These are phyloP conservation scores for Hypomesus transpacificus DNA, from an alignment of 2,113 vertebrate genomes.

Conservation along the genomic window DNA sequence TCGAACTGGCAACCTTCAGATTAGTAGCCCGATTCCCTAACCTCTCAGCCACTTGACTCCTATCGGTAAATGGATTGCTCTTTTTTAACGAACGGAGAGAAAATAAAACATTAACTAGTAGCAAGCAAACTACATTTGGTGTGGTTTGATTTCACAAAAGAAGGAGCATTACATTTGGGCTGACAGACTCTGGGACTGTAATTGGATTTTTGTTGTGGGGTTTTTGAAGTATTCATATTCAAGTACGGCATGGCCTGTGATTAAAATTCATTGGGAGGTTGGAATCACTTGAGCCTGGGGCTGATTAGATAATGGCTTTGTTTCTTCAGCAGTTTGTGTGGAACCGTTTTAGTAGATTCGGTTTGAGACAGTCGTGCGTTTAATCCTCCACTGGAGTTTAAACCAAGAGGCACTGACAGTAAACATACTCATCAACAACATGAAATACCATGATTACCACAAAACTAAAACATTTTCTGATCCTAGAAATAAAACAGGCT, in stretches of 20 bases:
- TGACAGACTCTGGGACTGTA: conserved; percentile 31
- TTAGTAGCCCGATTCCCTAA: too few relatives aligned
- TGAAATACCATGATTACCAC: background rate
- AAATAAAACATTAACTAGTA: too few relatives aligned
- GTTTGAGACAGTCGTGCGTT: background rate
- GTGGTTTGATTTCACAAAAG: conserved; percentile 29
- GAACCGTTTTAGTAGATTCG: background rate
- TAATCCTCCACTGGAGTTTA: background rate
- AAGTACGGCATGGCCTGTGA: conserved; percentile 15
- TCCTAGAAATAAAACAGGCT: background rate
- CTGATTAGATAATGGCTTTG: conserved; percentile 20
- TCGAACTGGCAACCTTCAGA: too few relatives aligned
- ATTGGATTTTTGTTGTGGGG: conserved; percentile 39
- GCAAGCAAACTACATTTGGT: background rate
- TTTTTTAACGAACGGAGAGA: too few relatives aligned
- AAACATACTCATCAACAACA: background rate
- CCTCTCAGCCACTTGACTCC: too few relatives aligned
- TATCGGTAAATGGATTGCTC: too few relatives aligned
- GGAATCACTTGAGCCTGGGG: conserved; percentile 3
- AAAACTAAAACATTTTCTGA: background rate
- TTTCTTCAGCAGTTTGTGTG: conserved; percentile 16
- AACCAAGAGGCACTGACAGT: background rate
- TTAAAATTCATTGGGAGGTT: conserved; percentile 19
- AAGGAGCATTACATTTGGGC: conserved; percentile 29
- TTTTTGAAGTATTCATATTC: conserved; percentile 17